Evolutionary conservation across 1,140 invertebrate genomes (phyloP).

Genomic region (Papilio dardanus): DNA sequence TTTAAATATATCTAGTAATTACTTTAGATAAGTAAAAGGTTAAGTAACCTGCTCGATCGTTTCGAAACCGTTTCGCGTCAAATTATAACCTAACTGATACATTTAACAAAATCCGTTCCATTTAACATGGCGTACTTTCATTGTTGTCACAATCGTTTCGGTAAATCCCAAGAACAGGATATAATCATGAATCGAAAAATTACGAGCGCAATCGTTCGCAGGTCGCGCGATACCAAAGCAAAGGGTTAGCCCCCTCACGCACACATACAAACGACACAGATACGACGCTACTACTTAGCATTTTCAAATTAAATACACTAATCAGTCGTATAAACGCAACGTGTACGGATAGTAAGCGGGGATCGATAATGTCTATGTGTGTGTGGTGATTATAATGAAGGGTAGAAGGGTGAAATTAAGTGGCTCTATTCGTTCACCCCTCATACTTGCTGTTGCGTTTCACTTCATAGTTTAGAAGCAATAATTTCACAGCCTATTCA

Average conservation of each 20-base stretch:
- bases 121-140: too few species aligned
- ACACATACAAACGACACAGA: conserved; percentile 66
- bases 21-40: too few species aligned
- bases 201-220: conserved; percentile 68
- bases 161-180: conserved; percentile 41
- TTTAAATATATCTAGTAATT: too few species aligned
- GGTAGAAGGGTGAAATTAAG: conserved; percentile 79
- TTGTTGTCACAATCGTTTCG: conserved; percentile 40
- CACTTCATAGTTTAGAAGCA: conserved; percentile 72
- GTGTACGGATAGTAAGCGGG: conserved; percentile 57
- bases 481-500: conserved; percentile 59
- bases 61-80: too few species aligned
- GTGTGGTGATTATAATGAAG: conserved; percentile 80
- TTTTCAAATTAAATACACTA: conserved; percentile 83
- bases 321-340: conserved; percentile 77
- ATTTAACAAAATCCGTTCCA: too few species aligned
- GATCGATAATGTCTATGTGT: conserved; percentile 77
- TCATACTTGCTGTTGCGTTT: conserved; percentile 71
- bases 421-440: conserved; percentile 76
- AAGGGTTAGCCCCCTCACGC: conserved; percentile 74
- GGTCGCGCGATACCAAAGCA: conserved; percentile 58
- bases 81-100: too few species aligned
- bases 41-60: too few species aligned
- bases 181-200: conserved; percentile 67
- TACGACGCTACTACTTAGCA: conserved; percentile 81